Evolutionary conservation across 2,888 invertebrate genomes (phyloP).

Genomic region (Prenolepis imparis): DNA sequence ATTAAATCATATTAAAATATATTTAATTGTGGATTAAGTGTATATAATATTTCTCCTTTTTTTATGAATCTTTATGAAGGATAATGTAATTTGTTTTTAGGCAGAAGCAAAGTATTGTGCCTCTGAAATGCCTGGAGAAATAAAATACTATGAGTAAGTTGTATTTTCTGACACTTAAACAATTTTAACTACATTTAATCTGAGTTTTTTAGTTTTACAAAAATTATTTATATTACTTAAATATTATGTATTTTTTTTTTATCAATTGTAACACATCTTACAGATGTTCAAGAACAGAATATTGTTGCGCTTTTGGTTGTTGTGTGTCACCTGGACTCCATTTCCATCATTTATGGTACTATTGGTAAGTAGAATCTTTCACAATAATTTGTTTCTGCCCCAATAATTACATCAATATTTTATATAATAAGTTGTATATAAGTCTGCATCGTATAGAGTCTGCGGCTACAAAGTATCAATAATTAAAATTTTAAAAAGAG

Average conservation of each 20-base stretch:
- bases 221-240: slow-evolving; percentile 4
- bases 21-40: neutral
- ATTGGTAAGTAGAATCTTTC: slow-evolving; percentile 85
- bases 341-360: slow-evolving; percentile 88
- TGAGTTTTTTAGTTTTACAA: neutral
- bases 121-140: slow-evolving; percentile 86
- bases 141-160: slow-evolving; percentile 86
- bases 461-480: no score
- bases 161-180: neutral
- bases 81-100: slow-evolving; percentile 74
- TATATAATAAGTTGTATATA: no score
- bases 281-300: slow-evolving; percentile 87
- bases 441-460: no score
- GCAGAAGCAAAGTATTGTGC: slow-evolving; percentile 86
- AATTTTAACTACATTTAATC: neutral
- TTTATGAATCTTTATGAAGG: neutral
- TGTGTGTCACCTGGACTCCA: slow-evolving; percentile 87
- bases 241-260: neutral
- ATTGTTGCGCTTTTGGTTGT: slow-evolving; percentile 88
- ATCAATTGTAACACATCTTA: slow-evolving; percentile 17
- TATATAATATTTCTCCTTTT: neutral
- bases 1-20: neutral
- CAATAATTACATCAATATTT: neutral
- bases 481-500: no score
- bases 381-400: neutral